Percentiles rank a stretch among this genome's conserved stretches.
These are phyloP conservation scores for Vulpes lagopus DNA, from an alignment of 2,113 vertebrate species.

Conservation along the genomic window DNA sequence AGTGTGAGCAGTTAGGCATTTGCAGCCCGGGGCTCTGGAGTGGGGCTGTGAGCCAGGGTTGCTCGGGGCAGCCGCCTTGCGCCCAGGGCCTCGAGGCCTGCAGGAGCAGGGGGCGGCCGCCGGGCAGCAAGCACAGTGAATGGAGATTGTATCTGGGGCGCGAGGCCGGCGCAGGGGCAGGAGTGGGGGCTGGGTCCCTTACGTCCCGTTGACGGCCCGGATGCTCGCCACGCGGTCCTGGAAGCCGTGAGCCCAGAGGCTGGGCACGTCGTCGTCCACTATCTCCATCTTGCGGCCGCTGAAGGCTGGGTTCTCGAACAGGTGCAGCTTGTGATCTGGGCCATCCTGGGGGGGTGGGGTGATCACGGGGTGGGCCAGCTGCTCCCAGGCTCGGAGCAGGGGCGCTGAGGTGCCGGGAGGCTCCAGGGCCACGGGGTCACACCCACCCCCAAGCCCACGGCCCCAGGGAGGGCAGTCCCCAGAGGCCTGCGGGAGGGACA, in stretches of 20 bases:
- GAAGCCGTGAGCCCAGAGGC: conserved; percentile 96
- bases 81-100: too few species aligned
- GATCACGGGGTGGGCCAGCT: accelerated
- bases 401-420: accelerated
- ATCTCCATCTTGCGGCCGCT: conserved; percentile 96
- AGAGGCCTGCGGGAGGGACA: background rate
- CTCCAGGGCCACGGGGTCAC: too few species aligned
- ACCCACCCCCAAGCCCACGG: background rate
- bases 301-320: conserved; percentile 93
- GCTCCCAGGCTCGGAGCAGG: accelerated
- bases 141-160: background rate
- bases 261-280: conserved; percentile 94
- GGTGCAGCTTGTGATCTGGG: conserved; percentile 93
- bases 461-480: too few species aligned
- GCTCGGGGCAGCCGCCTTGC: too few species aligned
- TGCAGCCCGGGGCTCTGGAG: too few species aligned
- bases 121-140: too few species aligned
- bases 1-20: background rate
- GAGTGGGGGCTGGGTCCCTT: conserved; percentile 79
- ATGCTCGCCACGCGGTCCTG: conserved; percentile 95
- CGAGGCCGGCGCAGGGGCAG: accelerated
- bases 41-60: too few species aligned
- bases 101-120: background rate
- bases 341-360: conserved; percentile 88
- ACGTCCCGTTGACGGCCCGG: conserved; percentile 94